Conservation (phyloP, 2,888 invertebrate genomes). For the Amphipoea lucens region DNA sequence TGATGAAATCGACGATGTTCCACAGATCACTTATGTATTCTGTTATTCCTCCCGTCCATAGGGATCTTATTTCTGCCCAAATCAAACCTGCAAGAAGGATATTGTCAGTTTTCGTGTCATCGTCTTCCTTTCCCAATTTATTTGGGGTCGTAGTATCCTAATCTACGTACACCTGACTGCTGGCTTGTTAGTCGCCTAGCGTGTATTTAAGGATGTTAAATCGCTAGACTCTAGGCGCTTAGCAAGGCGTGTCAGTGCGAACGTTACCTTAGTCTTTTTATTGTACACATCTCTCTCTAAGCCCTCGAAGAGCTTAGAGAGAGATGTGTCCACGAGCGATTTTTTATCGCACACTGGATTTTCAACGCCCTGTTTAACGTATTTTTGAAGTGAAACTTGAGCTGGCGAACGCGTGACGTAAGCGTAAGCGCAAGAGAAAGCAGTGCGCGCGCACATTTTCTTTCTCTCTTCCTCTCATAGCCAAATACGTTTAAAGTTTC, state of each 20-base stretch:
- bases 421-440: no score
- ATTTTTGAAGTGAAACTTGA: no score
- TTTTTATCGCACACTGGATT: neutral
- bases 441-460: no score
- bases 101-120: neutral
- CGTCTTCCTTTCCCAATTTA: neutral
- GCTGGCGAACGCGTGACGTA: no score
- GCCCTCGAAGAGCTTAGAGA: no score
- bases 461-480: no score
- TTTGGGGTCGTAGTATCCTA: neutral
- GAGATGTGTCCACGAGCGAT: neutral
- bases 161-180: neutral
- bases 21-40: conserved; percentile 98
- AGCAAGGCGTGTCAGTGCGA: neutral
- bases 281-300: neutral
- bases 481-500: no score
- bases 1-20: conserved; percentile 99
- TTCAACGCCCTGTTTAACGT: neutral
- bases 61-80: conserved; percentile 97
- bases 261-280: no score
- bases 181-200: neutral
- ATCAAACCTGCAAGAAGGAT: conserved; percentile 93
- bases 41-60: conserved; percentile 97
- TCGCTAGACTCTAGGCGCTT: neutral
- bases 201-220: neutral